These are phyloP conservation scores for Deroplatys truncata DNA, from an alignment of 2,888 invertebrate genomes.

Conservation along the genomic window DNA sequence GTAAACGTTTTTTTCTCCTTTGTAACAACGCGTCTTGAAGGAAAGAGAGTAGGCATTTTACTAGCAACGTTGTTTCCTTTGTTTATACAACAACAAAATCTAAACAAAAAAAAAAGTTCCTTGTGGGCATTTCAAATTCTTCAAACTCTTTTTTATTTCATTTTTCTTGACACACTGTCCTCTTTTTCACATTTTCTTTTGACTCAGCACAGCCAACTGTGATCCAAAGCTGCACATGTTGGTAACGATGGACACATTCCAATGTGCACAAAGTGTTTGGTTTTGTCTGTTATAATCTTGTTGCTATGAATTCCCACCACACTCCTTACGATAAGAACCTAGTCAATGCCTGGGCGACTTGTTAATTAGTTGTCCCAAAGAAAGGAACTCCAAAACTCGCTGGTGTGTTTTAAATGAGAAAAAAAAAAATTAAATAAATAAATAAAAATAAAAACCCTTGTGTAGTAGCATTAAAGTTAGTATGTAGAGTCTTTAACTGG, in stretches of 20 bases:
- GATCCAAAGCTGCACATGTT: neutral
- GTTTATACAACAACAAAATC: conserved; percentile 1
- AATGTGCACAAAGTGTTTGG: neutral
- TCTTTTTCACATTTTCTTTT: neutral
- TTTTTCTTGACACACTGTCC: neutral
- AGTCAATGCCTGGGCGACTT: conserved; percentile 32
- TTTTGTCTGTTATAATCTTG: conserved; percentile 3
- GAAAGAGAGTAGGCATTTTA: neutral
- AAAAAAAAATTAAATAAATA: neutral
- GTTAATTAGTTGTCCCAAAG: conserved; percentile 42
- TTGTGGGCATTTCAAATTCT: conserved; percentile 28
- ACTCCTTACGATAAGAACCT: conserved; percentile 26
- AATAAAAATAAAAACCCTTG: neutral
- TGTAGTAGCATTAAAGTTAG: conserved; percentile 18
- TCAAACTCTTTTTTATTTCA: conserved; percentile 9
- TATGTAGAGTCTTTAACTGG: neutral
- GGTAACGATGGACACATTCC: neutral
- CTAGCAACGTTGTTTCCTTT: neutral
- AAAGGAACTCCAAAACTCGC: conserved; percentile 76
- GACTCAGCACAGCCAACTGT: neutral
- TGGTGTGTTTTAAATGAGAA: conserved; percentile 53
- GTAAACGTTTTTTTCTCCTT: neutral
- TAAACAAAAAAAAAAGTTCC: conserved; percentile 26
- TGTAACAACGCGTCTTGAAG: neutral
- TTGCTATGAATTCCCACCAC: conserved; percentile 21